Conservation (phyloP, 2,113 vertebrate species). For the Craseonycteris thonglongyai region DNA sequence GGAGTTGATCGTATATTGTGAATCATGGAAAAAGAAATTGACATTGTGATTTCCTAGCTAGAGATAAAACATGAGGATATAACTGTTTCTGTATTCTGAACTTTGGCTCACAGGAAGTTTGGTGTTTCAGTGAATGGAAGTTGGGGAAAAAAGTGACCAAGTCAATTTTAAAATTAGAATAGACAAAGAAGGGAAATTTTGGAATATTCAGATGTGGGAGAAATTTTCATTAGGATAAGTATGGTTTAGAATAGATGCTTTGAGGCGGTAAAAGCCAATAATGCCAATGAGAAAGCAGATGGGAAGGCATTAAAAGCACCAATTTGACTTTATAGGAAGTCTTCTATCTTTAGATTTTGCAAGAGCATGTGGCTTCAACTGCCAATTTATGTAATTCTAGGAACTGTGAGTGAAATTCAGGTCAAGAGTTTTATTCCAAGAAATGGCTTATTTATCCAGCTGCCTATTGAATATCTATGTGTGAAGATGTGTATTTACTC, state of each 20-base stretch:
- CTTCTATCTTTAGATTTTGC: background rate
- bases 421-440: background rate
- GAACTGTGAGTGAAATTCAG: background rate
- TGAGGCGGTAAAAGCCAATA: background rate
- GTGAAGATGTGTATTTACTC: background rate
- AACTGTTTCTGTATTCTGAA: background rate
- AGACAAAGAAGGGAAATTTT: background rate
- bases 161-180: background rate
- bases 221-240: background rate
- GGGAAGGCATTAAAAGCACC: background rate
- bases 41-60: background rate
- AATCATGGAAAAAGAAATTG: background rate
- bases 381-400: background rate
- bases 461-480: background rate
- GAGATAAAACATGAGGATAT: background rate
- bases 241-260: background rate
- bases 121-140: background rate
- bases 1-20: background rate
- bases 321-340: background rate
- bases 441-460: background rate
- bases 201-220: background rate
- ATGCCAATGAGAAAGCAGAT: background rate
- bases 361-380: background rate
- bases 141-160: background rate
- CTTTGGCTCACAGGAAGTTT: background rate